Percentiles rank a stretch among this genome's conserved stretches.
These are phyloP conservation scores for Drosophila hydei DNA, from an alignment of 1,140 invertebrate genomes.

Conservation along the genomic window DNA sequence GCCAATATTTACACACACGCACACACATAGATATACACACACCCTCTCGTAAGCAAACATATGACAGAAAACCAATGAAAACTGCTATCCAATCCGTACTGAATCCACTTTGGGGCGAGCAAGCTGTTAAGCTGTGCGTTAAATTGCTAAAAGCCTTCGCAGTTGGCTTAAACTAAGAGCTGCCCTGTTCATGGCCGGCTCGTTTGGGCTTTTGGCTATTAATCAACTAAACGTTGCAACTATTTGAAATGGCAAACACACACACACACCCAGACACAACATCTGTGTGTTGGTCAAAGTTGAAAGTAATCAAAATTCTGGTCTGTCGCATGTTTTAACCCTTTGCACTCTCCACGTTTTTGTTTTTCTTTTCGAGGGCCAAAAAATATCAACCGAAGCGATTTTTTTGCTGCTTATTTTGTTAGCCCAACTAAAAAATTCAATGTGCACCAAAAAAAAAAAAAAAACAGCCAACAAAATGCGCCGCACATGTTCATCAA, in stretches of 20 bases:
- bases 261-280: conserved; percentile 7
- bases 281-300: conserved; percentile 52
- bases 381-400: conserved; percentile 65
- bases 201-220: conserved; percentile 59
- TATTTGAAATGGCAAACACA: conserved; percentile 68
- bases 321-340: conserved; percentile 44
- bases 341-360: conserved; percentile 21
- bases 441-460: conserved; percentile 33
- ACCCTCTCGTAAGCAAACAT: conserved; percentile 48
- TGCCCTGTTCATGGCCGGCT: neutral
- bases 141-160: conserved; percentile 77
- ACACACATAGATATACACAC: conserved; percentile 17
- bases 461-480: conserved; percentile 40
- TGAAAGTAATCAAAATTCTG: conserved; percentile 77
- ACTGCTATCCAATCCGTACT: conserved; percentile 3
- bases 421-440: conserved; percentile 19
- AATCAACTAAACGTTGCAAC: conserved; percentile 82
- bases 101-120: conserved; percentile 2
- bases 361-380: conserved; percentile 14
- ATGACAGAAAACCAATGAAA: conserved; percentile 20
- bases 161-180: conserved; percentile 75
- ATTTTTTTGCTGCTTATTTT: conserved; percentile 42
- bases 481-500: conserved; percentile 75
- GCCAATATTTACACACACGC: conserved; percentile 67
- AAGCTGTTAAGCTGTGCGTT: conserved; percentile 79